phyloP scores from a whole-genome alignment of 2,888 invertebrate genomes.

The Diloba caeruleocephala region DNA sequence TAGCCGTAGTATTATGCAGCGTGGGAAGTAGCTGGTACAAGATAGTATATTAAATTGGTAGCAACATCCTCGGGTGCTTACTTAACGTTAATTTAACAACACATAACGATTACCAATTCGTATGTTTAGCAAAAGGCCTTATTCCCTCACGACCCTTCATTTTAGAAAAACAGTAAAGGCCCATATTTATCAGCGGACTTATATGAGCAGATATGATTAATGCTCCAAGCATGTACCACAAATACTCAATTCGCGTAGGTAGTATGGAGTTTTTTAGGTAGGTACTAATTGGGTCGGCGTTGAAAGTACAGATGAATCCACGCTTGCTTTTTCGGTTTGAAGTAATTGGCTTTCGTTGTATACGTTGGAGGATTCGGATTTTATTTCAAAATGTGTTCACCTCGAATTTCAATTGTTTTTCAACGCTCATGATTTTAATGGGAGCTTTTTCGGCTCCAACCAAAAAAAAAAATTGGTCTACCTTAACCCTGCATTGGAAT shows the following conservation, averaged over 20 bases:
- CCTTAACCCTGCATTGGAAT: no score
- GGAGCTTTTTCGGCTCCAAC: background rate
- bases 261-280: conserved; percentile 4
- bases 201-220: background rate
- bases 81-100: no score
- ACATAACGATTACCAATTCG: no score
- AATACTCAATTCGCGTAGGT: conserved; percentile 4
- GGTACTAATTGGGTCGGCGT: conserved; percentile 41
- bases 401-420: background rate
- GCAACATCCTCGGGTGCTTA: no score
- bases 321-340: conserved; percentile 21
- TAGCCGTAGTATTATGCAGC: no score
- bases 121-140: no score
- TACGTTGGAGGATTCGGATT: conserved; percentile 8
- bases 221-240: background rate
- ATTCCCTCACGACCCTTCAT: no score
- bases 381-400: background rate
- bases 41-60: no score
- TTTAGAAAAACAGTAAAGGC: no score
- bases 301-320: conserved; percentile 19
- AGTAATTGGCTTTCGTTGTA: conserved; percentile 16
- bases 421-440: background rate
- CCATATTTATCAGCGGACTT: no score
- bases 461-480: no score
- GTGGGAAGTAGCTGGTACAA: no score